Percentiles rank a stretch among this genome's conserved stretches.
Evolutionary conservation across 2,888 invertebrate species (phyloP).

Genomic region (Heliconius ismenius): DNA sequence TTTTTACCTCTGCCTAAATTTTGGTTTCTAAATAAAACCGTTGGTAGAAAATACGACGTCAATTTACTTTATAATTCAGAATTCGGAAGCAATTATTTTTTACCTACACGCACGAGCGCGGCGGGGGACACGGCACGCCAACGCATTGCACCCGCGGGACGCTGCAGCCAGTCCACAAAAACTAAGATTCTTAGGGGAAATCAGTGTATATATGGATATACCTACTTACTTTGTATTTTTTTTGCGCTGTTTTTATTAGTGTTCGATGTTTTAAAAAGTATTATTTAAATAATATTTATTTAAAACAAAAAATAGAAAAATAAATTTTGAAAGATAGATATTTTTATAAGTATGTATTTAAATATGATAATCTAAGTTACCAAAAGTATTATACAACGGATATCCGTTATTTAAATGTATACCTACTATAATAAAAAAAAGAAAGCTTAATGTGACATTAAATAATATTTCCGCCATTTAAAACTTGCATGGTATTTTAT

Average conservation of each 20-base stretch:
- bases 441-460: no score
- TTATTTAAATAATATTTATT: no score
- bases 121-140: constrained; percentile 54
- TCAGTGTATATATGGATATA: constrained; percentile 48
- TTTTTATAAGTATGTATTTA: no score
- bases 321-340: no score
- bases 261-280: not conserved
- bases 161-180: constrained; percentile 52
- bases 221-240: not conserved
- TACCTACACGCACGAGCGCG: constrained; percentile 76
- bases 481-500: not conserved
- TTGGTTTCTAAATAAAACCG: not conserved
- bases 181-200: constrained; percentile 65
- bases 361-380: no score
- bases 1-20: not conserved
- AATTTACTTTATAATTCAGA: constrained; percentile 53
- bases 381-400: no score
- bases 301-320: no score
- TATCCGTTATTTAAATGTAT: no score
- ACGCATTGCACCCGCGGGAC: constrained; percentile 79
- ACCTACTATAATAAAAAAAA: no score
- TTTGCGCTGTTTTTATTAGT: not conserved
- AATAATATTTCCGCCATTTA: no score
- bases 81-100: constrained; percentile 78
- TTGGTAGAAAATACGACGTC: not conserved